Evolutionary conservation across 1,140 invertebrate genomes (phyloP).

Genomic region (Branchinecta lynchi): DNA sequence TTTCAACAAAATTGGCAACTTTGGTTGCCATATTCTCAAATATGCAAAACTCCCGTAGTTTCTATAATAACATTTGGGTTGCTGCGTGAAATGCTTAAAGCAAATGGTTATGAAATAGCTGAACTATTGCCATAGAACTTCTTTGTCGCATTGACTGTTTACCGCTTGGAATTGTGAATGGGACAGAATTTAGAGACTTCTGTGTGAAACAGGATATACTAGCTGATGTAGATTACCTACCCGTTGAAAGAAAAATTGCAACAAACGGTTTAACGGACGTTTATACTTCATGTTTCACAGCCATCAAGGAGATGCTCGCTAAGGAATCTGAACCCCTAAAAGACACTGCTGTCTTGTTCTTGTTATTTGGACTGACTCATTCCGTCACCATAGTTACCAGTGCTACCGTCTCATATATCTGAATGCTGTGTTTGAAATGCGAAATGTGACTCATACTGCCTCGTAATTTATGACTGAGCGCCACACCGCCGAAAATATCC

Average conservation of each 20-base stretch:
- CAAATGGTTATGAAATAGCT: no score
- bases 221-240: constrained; percentile 4
- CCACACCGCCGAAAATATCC: constrained; percentile 4
- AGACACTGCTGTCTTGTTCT: constrained; percentile 5
- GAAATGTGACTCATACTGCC: constrained; percentile 5
- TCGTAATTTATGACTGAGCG: constrained; percentile 1
- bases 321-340: constrained; percentile 6
- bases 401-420: constrained; percentile 9
- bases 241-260: background rate
- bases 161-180: constrained; percentile 9
- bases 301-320: constrained; percentile 8
- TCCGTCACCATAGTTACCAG: background rate
- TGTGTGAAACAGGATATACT: constrained; percentile 2
- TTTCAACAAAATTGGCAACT: no score
- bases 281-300: constrained; percentile 9
- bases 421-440: constrained; percentile 1
- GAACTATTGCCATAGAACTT: background rate
- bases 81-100: no score
- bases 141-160: constrained; percentile 6
- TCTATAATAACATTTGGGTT: no score
- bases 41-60: no score
- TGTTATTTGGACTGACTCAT: constrained; percentile 6
- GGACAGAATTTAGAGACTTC: background rate
- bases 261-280: background rate
- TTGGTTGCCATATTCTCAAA: no score